Evolutionary conservation across 2,797 vertebrate species (phyloP), one percentile per base, ranked within the genome.

Genomic region (Hylomyscus alleni): DNA sequence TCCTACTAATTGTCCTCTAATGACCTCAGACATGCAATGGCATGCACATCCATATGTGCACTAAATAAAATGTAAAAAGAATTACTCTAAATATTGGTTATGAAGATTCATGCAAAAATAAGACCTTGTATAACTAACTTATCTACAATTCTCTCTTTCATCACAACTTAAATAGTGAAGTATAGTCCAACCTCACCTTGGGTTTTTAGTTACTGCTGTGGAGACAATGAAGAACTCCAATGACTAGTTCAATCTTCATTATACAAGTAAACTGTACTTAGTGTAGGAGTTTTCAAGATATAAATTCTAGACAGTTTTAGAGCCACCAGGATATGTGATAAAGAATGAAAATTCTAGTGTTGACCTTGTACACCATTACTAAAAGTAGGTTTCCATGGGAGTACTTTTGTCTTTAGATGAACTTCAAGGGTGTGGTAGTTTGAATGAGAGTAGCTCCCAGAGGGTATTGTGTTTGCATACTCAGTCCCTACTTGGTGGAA

Each of bases 241-340:
- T 54, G 22, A 34, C 15, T 91, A 37, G 12, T 31, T 75, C 2
- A 6, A 34, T 50, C 87, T 81, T 86, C 26, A 86, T 89, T 78
- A 19, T 34, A 92, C 47, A 89, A 67, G 54, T 54, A 80, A 84
- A 76, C 11, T 84, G 6, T 84, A 67, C 34, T 58, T 90, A 73
- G 24, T 19, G 13, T 37, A 60, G 6, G 0, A 3, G 3, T 65
- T 90, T 80, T 67, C 29, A 87, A 73, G 9, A n/a, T 54, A 75
- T n/a, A 17, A 83, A 80, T 83, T 65, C 14, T 10, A 37, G 47
- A 78, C 78, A 78, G 37, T 93, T 95, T 52, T 82, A 40, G 89
- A 94, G 19, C n/a, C 90, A 77, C 20, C 47, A 10, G 31, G 1
- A 60, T n/a, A 60, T 34, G 14, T n/a, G 34, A 76, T n/a, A 4